Percentiles rank a stretch among this genome's conserved stretches.
Conservation (phyloP, 2,797 vertebrate species). For the Tokudaia muenninki region DNA sequence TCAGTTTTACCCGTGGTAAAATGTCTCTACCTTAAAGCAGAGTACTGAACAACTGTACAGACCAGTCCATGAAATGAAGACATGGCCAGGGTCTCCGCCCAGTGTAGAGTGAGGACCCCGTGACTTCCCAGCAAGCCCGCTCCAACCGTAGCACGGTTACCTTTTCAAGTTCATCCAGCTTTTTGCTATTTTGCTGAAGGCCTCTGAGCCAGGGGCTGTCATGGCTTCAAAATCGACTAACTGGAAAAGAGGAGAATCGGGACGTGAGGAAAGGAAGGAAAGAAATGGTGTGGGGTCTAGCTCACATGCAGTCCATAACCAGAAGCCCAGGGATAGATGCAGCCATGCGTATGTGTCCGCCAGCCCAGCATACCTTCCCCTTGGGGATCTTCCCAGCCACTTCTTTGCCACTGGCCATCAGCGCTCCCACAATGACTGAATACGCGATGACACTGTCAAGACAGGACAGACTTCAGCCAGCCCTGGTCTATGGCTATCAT, state of each 20-base stretch:
- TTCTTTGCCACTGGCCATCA: slow-evolving; percentile 99
- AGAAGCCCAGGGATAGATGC: rapidly evolving
- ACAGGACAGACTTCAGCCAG: slow-evolving; percentile 20
- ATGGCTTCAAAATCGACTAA: slow-evolving; percentile 99
- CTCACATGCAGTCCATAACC: no score
- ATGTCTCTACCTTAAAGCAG: neutral
- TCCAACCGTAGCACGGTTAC: slow-evolving; percentile 84
- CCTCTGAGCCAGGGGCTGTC: slow-evolving; percentile 95
- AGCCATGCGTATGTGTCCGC: neutral
- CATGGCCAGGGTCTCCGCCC: neutral
- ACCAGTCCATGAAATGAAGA: neutral
- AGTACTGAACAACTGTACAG: neutral
- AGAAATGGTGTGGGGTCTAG: neutral
- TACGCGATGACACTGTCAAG: slow-evolving; percentile 95
- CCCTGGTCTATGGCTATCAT: neutral
- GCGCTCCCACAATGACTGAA: slow-evolving; percentile 96
- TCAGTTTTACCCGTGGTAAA: neutral
- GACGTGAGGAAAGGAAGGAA: neutral
- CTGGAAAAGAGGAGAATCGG: slow-evolving; percentile 86
- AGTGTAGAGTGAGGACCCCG: rapidly evolving
- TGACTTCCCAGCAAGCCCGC: neutral
- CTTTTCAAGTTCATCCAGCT: slow-evolving; percentile 97
- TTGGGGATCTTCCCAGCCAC: slow-evolving; percentile 96
- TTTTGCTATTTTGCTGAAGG: slow-evolving; percentile 95
- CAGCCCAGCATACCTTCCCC: slow-evolving; percentile 92